A percentile compares a stretch with the other conserved stretches of the same genome.
These are phyloP conservation scores for Crotalus horridus DNA, from an alignment of 2,113 vertebrate species.

Conservation along the genomic window DNA sequence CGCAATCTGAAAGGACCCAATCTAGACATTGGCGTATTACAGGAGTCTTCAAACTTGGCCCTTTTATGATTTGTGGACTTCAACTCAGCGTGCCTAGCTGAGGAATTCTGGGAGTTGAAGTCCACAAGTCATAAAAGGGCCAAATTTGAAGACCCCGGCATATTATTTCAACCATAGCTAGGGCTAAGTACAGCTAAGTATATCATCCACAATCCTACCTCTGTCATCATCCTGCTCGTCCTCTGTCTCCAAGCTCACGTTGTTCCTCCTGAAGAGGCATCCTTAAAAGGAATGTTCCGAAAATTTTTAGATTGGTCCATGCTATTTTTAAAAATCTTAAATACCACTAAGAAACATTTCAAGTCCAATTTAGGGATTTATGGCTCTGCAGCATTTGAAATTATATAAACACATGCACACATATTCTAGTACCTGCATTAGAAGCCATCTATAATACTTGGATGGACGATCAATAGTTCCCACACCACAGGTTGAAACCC, in stretches of 20 bases:
- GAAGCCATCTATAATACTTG: not conserved
- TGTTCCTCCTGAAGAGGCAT: not conserved
- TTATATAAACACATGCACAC: not conserved
- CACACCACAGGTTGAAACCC: not conserved
- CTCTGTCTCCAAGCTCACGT: rapidly evolving
- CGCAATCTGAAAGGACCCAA: not conserved
- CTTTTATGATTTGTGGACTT: too few relatives aligned
- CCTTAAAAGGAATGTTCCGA: not conserved
- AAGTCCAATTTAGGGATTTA: not conserved
- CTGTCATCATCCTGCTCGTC: not conserved
- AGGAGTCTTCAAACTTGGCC: too few relatives aligned
- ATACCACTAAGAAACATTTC: not conserved
- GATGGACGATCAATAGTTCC: not conserved
- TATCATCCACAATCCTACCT: not conserved
- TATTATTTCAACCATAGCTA: not conserved
- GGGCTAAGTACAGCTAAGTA: not conserved
- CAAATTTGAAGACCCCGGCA: too few relatives aligned
- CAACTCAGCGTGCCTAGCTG: too few relatives aligned
- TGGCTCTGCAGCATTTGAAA: not conserved
- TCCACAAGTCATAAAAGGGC: too few relatives aligned
- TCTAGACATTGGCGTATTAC: not conserved
- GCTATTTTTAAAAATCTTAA: not conserved
- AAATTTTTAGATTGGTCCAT: not conserved
- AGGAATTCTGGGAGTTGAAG: too few relatives aligned
- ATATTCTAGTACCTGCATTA: not conserved